Base-by-base conservation (phyloP, 1,140 invertebrate species). In the Drosophila busckii region DNA sequence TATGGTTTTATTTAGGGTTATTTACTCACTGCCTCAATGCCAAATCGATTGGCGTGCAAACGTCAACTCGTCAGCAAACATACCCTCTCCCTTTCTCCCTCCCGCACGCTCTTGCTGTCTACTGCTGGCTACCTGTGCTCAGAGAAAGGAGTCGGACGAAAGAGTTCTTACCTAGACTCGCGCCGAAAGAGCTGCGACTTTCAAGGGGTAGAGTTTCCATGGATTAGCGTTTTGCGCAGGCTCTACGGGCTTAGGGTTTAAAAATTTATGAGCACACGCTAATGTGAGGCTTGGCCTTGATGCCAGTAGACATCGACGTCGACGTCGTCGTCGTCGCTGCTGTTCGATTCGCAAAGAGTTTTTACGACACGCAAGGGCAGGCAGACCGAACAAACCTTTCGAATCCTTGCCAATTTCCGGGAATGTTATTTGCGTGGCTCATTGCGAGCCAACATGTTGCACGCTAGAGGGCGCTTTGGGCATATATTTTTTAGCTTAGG, bases 1-100 rank as follows among this genome's bases (percentile, higher is more conserved):
- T 83, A 83, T 83, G 76, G 76, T 83, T 83, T 83, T 83, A 83
- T 83, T 83, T 68, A 83, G 76, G 76, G 76, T 83, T 83, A 83
- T 82, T 82, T 67, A 55, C 52, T 12, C 28, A 26, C 34, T 41
- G 41, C 62, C 64, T 82, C 76, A 83, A 82, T 82, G 75, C 73
- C 75, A 82, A 82, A 82, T 82, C 75, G 70, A 82, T 82, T 83
- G 75, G 70, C 75, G 62, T 70, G 56, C 75, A 82, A 80, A 80
- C 75, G 75, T 80, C 75, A 80, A 80, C 70, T 48, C 40, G 48
- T 52, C 42, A 34, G 23, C 35, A 13, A 8, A 38, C 41, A 19
- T 44, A 23, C 48, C 22, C 12, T 6, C 20, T 12, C 38, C 4
- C 15, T 4, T 8, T 26, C 22, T 10, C 12, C 5, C 16, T 10